Percentiles rank a stretch among this genome's conserved stretches.
Conservation (phyloP, 2,888 invertebrate species). For the Vandiemenella viatica region DNA sequence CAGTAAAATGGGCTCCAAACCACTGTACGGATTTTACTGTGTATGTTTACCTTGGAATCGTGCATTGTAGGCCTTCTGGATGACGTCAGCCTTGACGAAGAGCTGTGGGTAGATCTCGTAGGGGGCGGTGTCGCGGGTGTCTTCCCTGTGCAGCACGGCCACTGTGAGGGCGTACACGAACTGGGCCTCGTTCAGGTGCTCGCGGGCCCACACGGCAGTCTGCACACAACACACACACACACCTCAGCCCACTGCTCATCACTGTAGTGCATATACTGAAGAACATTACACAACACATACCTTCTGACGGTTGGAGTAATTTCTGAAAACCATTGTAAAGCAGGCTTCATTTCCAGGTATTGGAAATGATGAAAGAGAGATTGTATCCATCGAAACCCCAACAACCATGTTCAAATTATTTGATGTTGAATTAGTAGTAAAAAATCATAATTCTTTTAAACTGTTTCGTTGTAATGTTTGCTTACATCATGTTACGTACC, state of each 20-base stretch:
- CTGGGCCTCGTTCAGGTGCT: conserved; percentile 45
- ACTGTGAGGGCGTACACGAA: conserved; percentile 46
- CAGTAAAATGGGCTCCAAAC: not conserved
- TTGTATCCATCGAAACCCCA: too few relatives aligned
- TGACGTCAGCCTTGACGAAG: conserved; percentile 42
- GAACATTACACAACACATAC: not conserved
- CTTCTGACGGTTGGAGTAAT: not conserved
- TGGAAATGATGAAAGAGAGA: too few relatives aligned
- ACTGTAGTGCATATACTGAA: not conserved
- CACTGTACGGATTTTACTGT: not conserved
- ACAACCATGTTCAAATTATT: too few relatives aligned
- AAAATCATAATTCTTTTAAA: too few relatives aligned
- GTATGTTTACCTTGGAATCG: conserved; percentile 4
- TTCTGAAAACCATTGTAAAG: too few relatives aligned
- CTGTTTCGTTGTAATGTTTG: too few relatives aligned
- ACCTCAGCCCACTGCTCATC: not conserved
- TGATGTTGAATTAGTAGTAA: too few relatives aligned
- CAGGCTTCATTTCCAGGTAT: too few relatives aligned
- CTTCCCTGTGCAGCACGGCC: conserved; percentile 41
- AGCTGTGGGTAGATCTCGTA: conserved; percentile 51
- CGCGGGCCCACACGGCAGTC: conserved; percentile 50
- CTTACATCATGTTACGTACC: conserved; percentile 7
- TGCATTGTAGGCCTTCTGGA: conserved; percentile 31
- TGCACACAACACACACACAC: not conserved
- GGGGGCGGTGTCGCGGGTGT: conserved; percentile 40